Percentiles rank a stretch among this genome's conserved stretches.
Conservation (phyloP, 2,113 vertebrate species). For the Mobula hypostoma region DNA sequence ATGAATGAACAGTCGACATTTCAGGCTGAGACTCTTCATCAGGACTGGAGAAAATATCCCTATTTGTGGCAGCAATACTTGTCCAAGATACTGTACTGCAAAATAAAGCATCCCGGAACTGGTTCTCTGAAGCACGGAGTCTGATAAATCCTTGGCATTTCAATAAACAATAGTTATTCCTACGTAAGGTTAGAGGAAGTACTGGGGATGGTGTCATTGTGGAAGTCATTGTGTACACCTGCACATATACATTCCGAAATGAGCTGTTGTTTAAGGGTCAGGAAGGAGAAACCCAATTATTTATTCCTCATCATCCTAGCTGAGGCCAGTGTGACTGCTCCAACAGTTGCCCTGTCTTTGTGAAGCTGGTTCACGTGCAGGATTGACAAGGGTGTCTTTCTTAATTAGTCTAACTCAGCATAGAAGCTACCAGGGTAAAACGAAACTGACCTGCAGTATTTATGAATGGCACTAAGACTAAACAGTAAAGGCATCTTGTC, state of each 20-base stretch:
- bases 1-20: too few species aligned
- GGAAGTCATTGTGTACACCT: not conserved
- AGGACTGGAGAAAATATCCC: not conserved
- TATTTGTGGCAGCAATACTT: not conserved
- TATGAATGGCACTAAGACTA: not conserved
- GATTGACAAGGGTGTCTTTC: not conserved
- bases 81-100: not conserved
- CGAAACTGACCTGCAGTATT: not conserved
- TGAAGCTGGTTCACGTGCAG: not conserved
- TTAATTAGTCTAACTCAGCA: too few species aligned
- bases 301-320: not conserved
- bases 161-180: not conserved
- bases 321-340: not conserved
- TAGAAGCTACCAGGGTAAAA: not conserved
- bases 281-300: not conserved
- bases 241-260: not conserved
- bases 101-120: not conserved
- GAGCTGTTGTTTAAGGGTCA: not conserved
- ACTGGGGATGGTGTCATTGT: not conserved
- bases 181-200: not conserved
- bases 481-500: not conserved
- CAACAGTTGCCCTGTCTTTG: not conserved
- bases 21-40: too few species aligned
- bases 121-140: not conserved
- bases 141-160: not conserved